Conservation (phyloP, 2,797 vertebrate genomes). For the Gymnoscopelus braueri region DNA sequence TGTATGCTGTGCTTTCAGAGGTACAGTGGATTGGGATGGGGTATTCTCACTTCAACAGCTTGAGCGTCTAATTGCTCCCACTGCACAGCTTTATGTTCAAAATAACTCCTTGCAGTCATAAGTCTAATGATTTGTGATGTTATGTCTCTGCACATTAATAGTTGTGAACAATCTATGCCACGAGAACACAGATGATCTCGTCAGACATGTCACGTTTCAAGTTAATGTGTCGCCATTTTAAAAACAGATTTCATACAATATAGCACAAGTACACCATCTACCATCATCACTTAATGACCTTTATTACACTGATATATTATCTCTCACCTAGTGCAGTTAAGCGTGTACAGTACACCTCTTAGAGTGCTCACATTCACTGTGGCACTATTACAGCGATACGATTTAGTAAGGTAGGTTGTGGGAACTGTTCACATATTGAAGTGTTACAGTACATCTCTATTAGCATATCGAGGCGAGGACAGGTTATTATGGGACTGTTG, state of each 20-base stretch:
- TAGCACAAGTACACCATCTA: not conserved
- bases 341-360: not conserved
- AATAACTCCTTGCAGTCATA: not conserved
- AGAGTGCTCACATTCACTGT: not conserved
- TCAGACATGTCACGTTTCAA: not conserved
- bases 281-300: not conserved
- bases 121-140: not conserved
- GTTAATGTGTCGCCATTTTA: not conserved
- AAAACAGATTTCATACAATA: not conserved
- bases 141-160: not conserved
- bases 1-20: not conserved
- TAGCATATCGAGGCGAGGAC: constrained; percentile 4
- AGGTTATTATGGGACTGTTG: constrained; percentile 13
- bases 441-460: not conserved
- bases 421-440: constrained; percentile 2
- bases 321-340: not conserved
- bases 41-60: constrained; percentile 2
- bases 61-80: constrained; percentile 5
- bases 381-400: not conserved
- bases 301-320: not conserved
- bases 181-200: not conserved
- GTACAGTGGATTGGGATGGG: not conserved
- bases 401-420: constrained; percentile 3
- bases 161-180: too few relatives aligned
- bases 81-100: not conserved